Percentiles rank a stretch among this genome's conserved stretches.
Evolutionary conservation across 2,797 vertebrate genomes (phyloP).

Genomic region (Melanotaenia parkinsoni): DNA sequence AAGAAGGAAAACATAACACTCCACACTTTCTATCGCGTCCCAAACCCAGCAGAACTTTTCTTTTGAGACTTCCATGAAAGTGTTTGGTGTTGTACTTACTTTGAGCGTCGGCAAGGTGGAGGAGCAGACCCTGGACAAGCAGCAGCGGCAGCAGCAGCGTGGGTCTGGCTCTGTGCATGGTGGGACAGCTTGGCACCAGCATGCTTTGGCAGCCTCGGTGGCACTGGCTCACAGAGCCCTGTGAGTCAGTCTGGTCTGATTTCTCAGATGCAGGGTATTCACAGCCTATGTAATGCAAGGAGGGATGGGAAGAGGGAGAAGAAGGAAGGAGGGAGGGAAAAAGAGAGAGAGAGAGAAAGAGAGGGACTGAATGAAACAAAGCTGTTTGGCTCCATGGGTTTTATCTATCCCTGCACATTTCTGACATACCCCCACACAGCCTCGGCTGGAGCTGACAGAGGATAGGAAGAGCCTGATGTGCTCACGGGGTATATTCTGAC

Average conservation of each 20-base stretch:
- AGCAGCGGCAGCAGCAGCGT: slow-evolving; percentile 87
- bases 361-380: slow-evolving; percentile 82
- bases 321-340: slow-evolving; percentile 22
- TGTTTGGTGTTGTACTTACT: slow-evolving; percentile 85
- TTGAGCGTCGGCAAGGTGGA: slow-evolving; percentile 89
- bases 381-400: slow-evolving; percentile 80
- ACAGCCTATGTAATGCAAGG: slow-evolving; percentile 86
- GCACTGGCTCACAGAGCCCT: slow-evolving; percentile 89
- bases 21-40: slow-evolving; percentile 3
- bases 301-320: slow-evolving; percentile 57
- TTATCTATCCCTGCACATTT: slow-evolving; percentile 83
- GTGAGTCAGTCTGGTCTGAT: slow-evolving; percentile 86
- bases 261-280: slow-evolving; percentile 91
- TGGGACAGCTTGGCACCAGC: slow-evolving; percentile 92
- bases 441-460: slow-evolving; percentile 78
- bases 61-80: slow-evolving; percentile 45
- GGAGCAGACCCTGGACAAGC: slow-evolving; percentile 85
- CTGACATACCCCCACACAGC: slow-evolving; percentile 82
- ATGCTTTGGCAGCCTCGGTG: slow-evolving; percentile 87
- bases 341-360: slow-evolving; percentile 52
- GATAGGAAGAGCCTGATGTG: slow-evolving; percentile 79
- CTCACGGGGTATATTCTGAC: slow-evolving; percentile 82
- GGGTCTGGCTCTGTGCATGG: slow-evolving; percentile 88
- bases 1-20: slow-evolving; percentile 8
- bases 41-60: slow-evolving; percentile 19